phyloP scores from a whole-genome alignment of 2,113 vertebrate species.

The Enhydra lutris region DNA sequence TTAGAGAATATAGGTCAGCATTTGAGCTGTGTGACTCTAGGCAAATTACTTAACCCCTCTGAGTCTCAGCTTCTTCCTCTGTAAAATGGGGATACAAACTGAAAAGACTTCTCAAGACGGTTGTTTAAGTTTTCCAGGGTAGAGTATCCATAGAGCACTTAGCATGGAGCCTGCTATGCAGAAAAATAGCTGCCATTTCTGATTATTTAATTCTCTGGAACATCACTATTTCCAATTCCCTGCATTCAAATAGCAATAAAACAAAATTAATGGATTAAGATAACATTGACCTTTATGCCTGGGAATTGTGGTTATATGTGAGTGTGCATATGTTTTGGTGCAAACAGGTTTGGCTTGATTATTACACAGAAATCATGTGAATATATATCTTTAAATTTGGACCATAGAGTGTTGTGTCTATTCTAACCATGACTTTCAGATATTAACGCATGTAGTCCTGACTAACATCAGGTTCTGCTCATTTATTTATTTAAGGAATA shows the following conservation, averaged over 20 bases:
- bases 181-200: not conserved
- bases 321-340: rapidly evolving
- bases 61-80: not conserved
- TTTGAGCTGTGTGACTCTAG: not conserved
- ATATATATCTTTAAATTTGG: not conserved
- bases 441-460: rapidly evolving
- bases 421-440: not conserved
- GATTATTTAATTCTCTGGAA: not conserved
- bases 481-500: not conserved
- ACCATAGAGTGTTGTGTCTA: not conserved
- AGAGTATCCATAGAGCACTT: not conserved
- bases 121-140: not conserved
- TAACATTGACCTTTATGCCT: not conserved
- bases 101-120: not conserved
- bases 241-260: not conserved
- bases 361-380: not conserved
- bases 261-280: not conserved
- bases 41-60: not conserved
- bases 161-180: not conserved
- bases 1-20: not conserved
- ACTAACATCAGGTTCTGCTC: not conserved
- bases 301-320: not conserved
- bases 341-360: not conserved
- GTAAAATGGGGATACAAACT: not conserved
- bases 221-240: not conserved